phyloP scores from a whole-genome alignment of 2,888 invertebrate genomes.

The Protodeltote pygarga region DNA sequence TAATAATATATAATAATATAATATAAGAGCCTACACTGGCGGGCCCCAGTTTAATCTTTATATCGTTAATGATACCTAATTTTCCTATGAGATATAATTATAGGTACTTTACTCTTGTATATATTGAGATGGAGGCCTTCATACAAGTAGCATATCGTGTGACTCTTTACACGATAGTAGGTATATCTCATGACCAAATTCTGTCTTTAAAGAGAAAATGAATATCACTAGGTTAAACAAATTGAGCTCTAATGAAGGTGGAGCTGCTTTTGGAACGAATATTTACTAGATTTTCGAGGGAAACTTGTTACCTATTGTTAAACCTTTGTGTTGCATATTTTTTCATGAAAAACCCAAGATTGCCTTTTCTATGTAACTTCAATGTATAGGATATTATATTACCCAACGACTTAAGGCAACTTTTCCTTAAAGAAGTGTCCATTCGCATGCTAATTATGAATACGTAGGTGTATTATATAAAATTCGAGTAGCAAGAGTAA shows the following conservation, averaged over 20 bases:
- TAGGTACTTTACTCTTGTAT: constrained; percentile 60
- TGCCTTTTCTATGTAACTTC: constrained; percentile 14
- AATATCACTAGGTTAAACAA: constrained; percentile 73
- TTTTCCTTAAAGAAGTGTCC: constrained; percentile 11
- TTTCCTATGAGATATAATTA: constrained; percentile 69
- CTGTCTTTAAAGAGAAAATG: constrained; percentile 65
- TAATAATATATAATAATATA: constrained; percentile 43
- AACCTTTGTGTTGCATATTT: constrained; percentile 37
- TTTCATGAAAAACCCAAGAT: constrained; percentile 21
- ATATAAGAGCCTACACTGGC: constrained; percentile 28
- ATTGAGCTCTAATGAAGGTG: constrained; percentile 57
- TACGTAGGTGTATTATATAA: constrained; percentile 8
- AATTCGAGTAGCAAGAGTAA: constrained; percentile 14
- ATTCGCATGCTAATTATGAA: constrained; percentile 10
- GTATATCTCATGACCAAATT: constrained; percentile 78
- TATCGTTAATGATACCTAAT: constrained; percentile 66
- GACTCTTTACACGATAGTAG: constrained; percentile 51
- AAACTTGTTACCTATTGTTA: constrained; percentile 25
- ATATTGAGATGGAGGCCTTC: constrained; percentile 82
- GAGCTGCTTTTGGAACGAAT: constrained; percentile 59
- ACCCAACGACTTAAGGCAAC: constrained; percentile 1
- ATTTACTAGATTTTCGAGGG: constrained; percentile 50
- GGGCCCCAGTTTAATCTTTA: constrained; percentile 50
- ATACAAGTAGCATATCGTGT: constrained; percentile 69
- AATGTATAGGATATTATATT: constrained; percentile 5